These are phyloP conservation scores for Xestia rhomboidea DNA, from an alignment of 2,888 invertebrate genomes.

Conservation along the genomic window DNA sequence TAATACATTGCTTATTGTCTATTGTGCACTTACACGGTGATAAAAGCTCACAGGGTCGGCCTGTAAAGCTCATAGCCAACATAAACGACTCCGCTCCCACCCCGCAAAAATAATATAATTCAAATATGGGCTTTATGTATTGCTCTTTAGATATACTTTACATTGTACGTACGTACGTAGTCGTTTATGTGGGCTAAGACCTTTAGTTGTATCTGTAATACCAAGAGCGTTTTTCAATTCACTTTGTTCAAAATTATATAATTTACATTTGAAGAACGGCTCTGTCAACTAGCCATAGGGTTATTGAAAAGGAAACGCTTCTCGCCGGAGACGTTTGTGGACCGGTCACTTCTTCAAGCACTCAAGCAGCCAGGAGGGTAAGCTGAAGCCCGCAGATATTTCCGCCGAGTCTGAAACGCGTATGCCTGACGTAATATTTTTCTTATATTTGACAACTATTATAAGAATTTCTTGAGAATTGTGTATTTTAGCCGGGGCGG, in stretches of 20 bases:
- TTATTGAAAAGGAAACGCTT: neutral
- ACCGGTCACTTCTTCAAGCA: conserved; percentile 6
- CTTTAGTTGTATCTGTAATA: neutral
- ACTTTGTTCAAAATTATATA: neutral
- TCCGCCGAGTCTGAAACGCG: neutral
- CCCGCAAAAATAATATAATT: too few species aligned
- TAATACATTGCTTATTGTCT: neutral
- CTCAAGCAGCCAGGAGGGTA: conserved; percentile 2
- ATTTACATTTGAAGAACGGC: neutral
- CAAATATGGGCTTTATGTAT: too few species aligned
- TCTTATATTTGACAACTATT: neutral
- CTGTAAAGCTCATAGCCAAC: too few species aligned
- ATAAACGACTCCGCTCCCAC: too few species aligned
- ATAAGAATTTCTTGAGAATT: neutral
- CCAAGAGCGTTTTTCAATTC: neutral
- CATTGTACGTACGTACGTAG: too few species aligned
- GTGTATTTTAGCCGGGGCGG: neutral
- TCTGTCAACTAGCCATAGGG: neutral
- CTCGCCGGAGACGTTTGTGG: conserved; percentile 13
- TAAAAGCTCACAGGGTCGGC: neutral
- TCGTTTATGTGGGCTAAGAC: too few species aligned
- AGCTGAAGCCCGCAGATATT: conserved; percentile 3
- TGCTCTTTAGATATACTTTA: too few species aligned
- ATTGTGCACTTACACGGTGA: conserved; percentile 17
- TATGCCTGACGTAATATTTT: neutral